A percentile compares a stretch with the other conserved stretches of the same genome.
phyloP scores from a whole-genome alignment of 2,113 vertebrate species.

The Clarias magur region DNA sequence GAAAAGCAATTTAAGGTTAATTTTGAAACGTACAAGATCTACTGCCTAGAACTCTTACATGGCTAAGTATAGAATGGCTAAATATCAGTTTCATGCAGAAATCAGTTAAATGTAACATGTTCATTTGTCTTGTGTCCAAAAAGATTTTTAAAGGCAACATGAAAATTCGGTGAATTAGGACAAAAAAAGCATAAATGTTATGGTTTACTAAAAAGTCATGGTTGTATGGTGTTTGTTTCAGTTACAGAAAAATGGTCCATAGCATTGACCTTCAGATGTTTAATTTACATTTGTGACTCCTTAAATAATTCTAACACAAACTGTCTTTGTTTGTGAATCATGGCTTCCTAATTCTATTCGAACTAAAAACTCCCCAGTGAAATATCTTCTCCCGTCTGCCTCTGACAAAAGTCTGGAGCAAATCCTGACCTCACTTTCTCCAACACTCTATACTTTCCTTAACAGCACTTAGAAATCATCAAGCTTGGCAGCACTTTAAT shows the following conservation, averaged over 20 bases:
- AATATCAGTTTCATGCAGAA: slow-evolving; percentile 21
- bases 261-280: slow-evolving; percentile 19
- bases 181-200: slow-evolving; percentile 63
- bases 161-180: slow-evolving; percentile 63
- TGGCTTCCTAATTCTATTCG: slow-evolving; percentile 38
- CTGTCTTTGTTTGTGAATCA: slow-evolving; percentile 24
- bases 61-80: slow-evolving; percentile 22
- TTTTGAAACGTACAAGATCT: slow-evolving; percentile 1
- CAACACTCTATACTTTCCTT: slow-evolving; percentile 47
- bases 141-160: slow-evolving; percentile 26
- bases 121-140: slow-evolving; percentile 42
- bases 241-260: neutral
- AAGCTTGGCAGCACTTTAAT: slow-evolving; percentile 52
- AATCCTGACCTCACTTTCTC: slow-evolving; percentile 38
- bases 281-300: neutral
- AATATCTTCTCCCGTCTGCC: neutral
- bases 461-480: slow-evolving; percentile 58
- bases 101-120: slow-evolving; percentile 38
- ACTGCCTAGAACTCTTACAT: neutral
- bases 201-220: neutral
- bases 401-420: slow-evolving; percentile 21
- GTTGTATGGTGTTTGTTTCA: slow-evolving; percentile 49
- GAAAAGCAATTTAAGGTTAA: slow-evolving; percentile 24
- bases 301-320: slow-evolving; percentile 35
- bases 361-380: slow-evolving; percentile 11